Base-by-base conservation (phyloP, 1,140 invertebrate genomes). In the Muscidifurax raptorellus region DNA sequence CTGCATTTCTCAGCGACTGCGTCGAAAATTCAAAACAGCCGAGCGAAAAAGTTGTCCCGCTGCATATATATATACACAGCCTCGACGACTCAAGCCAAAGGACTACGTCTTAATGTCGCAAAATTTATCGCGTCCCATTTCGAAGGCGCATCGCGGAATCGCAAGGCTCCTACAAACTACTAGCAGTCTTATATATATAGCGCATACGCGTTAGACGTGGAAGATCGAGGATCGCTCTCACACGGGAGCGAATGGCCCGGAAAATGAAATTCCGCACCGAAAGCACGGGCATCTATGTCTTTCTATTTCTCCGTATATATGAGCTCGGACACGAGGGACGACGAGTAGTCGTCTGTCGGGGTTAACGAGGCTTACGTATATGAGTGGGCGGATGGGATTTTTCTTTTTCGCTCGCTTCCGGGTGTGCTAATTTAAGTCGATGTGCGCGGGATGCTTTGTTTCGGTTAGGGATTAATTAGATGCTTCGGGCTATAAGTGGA, bases 191-290 rank as follows among this genome's bases (percentile, higher is more conserved):
- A 6, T 32, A 40, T 10, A 0, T 1, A 27, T 32, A 64, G 67
- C 6, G 40, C 22, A n/a, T n/a, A 25, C 36, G 52, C n/a, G n/a
- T 13, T 47, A 71, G 36, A 32, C 32, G 7, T 4, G 72, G n/a
- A 75, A 81, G 78, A 75, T 18, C 36, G 44, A 78, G 47, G n/a
- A 75, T 32, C 30, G 27, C 32, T 30, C 32, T 30, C 59, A 25
- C 40, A 77, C 52, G 84, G 85, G 85, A 80, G 82, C 86, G 85
- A 87, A 88, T 89, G 88, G 86, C 47, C 85, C 80, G 86, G 88
- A 90, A 90, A 90, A 90, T 90, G 89, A 90, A 90, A 90, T 90
- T 90, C 89, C 88, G 86, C 84, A 86, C 83, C 9, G 30, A 81
- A 81, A 85, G 85, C 74, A 66, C 52, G 44, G 67, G 47, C 10